Percentiles rank a stretch among this genome's conserved stretches.
Evolutionary conservation across 1,140 invertebrate genomes (phyloP).

Genomic region (Cryptotermes secundus): DNA sequence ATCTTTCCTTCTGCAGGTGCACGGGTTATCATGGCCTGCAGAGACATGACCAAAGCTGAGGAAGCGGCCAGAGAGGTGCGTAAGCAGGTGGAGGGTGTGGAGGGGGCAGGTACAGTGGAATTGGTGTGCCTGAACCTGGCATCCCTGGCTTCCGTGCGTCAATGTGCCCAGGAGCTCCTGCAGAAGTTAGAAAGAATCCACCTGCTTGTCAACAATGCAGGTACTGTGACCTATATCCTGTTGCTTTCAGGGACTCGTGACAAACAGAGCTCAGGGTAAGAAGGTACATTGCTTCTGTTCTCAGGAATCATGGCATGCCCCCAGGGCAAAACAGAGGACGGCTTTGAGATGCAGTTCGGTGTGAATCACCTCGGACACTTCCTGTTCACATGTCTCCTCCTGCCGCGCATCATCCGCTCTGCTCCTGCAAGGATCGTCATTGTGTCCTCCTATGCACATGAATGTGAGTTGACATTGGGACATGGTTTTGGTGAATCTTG

Average conservation of each 20-base stretch:
- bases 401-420: conserved; percentile 46
- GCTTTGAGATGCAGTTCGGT: conserved; percentile 47
- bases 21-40: conserved; percentile 65
- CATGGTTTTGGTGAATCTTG: no score
- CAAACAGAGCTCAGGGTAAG: no score
- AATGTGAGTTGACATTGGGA: not conserved
- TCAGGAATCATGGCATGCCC: conserved; percentile 27
- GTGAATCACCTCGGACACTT: conserved; percentile 49
- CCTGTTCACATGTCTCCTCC: conserved; percentile 53
- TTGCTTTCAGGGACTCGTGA: no score
- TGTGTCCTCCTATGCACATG: conserved; percentile 49
- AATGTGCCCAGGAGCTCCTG: conserved; percentile 65
- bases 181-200: conserved; percentile 62
- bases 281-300: no score
- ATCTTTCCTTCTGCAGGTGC: conserved; percentile 43
- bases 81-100: conserved; percentile 25
- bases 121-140: conserved; percentile 67
- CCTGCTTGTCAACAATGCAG: conserved; percentile 50
- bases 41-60: conserved; percentile 56
- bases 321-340: conserved; percentile 46
- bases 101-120: conserved; percentile 54
- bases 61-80: conserved; percentile 50
- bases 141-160: conserved; percentile 68
- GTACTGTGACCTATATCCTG: not conserved
- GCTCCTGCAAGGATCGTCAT: conserved; percentile 51